phyloP scores from a whole-genome alignment of 2,797 vertebrate genomes.

The Hyperoplus lanceolatus region DNA sequence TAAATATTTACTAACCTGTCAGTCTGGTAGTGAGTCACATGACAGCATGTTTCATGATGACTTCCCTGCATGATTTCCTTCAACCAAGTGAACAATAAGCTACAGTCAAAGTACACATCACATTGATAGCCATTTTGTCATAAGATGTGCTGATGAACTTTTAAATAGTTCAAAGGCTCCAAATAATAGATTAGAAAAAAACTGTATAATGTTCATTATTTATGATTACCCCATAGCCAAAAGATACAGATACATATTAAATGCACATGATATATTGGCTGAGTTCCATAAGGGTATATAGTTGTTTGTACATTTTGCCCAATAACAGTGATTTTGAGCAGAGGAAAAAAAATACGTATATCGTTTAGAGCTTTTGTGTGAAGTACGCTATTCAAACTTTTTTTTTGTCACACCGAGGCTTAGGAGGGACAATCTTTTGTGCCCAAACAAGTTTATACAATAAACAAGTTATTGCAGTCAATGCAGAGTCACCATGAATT shows the following conservation, averaged over 20 bases:
- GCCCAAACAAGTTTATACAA: background rate
- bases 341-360: background rate
- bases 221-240: background rate
- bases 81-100: background rate
- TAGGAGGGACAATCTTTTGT: background rate
- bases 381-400: background rate
- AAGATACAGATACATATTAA: background rate
- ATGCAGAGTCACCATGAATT: background rate
- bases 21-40: background rate
- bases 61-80: background rate
- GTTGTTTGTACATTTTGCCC: background rate
- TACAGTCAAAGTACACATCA: background rate
- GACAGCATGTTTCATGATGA: background rate
- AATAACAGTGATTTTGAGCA: background rate
- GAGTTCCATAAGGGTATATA: background rate
- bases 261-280: background rate
- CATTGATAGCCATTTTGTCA: background rate
- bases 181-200: no score
- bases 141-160: background rate
- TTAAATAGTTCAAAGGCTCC: no score
- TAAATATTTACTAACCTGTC: background rate
- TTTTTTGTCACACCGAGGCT: background rate
- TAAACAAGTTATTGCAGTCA: background rate
- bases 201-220: background rate
- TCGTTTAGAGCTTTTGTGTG: background rate